phyloP scores from a whole-genome alignment of 2,888 invertebrate species.

The Xanthia icteritia region DNA sequence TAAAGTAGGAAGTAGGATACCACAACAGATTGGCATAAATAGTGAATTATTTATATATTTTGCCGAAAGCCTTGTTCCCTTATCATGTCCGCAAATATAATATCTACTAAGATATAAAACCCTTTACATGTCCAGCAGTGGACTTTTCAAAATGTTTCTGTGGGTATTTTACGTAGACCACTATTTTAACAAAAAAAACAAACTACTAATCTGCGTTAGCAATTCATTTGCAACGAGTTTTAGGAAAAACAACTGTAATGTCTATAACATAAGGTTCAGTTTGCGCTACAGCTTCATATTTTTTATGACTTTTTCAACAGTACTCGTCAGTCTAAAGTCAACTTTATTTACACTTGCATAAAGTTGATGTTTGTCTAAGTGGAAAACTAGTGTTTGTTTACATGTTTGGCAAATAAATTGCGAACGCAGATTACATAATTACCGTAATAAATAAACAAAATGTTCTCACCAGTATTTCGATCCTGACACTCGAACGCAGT shows the following conservation, averaged over 20 bases:
- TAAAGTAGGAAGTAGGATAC: neutral
- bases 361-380: too few species aligned
- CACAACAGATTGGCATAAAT: neutral
- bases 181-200: neutral
- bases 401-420: too few species aligned
- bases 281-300: too few species aligned
- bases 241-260: too few species aligned
- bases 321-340: too few species aligned
- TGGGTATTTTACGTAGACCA: neutral
- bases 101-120: neutral
- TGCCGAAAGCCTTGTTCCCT: neutral
- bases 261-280: too few species aligned
- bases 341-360: too few species aligned
- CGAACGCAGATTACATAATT: too few species aligned
- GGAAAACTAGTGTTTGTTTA: too few species aligned
- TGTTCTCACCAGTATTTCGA: neutral
- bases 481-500: neutral
- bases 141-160: neutral
- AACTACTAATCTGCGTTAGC: too few species aligned
- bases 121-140: neutral
- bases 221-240: too few species aligned
- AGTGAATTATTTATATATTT: neutral
- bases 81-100: neutral
- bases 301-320: too few species aligned
- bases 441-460: neutral